These are phyloP conservation scores for Cheilosia variabilis DNA, from an alignment of 2,888 invertebrate genomes.

Conservation along the genomic window DNA sequence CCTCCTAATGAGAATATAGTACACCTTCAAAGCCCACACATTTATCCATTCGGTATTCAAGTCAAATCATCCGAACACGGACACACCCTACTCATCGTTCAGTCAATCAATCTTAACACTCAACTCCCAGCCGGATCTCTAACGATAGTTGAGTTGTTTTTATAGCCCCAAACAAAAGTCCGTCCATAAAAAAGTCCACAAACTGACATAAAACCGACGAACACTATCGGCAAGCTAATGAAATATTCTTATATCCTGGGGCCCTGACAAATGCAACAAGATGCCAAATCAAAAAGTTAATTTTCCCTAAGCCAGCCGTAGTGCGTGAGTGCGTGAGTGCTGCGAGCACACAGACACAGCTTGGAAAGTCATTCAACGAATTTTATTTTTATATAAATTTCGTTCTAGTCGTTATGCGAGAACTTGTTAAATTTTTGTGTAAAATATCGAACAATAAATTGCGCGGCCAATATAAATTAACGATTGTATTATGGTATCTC, in stretches of 20 bases:
- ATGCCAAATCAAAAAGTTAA: slow-evolving; percentile 22
- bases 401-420: slow-evolving; percentile 9
- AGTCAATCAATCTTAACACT: slow-evolving; percentile 36
- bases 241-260: too few relatives aligned
- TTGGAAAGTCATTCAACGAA: slow-evolving; percentile 10
- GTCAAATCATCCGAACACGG: neutral
- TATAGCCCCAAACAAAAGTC: slow-evolving; percentile 11
- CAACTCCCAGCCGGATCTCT: neutral
- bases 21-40: neutral
- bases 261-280: slow-evolving; percentile 19
- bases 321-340: neutral
- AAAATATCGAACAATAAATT: slow-evolving; percentile 45
- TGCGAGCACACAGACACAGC: slow-evolving; percentile 4
- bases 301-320: neutral
- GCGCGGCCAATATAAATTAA: slow-evolving; percentile 47
- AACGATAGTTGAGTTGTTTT: slow-evolving; percentile 29
- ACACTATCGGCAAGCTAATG: slow-evolving; percentile 2
- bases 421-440: slow-evolving; percentile 43
- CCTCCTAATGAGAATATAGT: neutral
- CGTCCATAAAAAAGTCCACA: slow-evolving; percentile 15
- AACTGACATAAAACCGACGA: slow-evolving; percentile 24
- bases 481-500: slow-evolving; percentile 28
- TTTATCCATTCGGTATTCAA: neutral
- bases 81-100: neutral
- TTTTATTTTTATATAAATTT: too few relatives aligned